Evolutionary conservation across 2,888 invertebrate genomes (phyloP).

Genomic region (Drosophila kambysellisi): DNA sequence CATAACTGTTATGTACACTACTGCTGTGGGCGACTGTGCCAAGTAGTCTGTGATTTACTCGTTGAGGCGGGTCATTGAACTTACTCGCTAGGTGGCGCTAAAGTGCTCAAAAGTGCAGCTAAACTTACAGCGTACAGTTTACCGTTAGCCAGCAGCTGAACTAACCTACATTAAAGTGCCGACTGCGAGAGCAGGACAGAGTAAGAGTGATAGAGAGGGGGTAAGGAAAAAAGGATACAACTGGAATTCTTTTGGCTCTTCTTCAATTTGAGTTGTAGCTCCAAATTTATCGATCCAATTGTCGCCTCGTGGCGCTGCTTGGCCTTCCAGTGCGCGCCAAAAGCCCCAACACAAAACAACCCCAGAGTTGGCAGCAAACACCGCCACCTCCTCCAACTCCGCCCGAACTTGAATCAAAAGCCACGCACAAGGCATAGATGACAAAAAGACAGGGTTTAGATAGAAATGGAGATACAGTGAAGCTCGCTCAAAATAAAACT

Average conservation of each 20-base stretch:
- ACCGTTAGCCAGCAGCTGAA: slow-evolving; percentile 50
- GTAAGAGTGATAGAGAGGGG: not conserved
- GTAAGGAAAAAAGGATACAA: not conserved
- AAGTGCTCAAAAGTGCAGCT: slow-evolving; percentile 65
- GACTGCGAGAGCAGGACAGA: slow-evolving; percentile 11
- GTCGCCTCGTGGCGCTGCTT: slow-evolving; percentile 24
- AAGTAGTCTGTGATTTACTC: slow-evolving; percentile 78
- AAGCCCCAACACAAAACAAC: slow-evolving; percentile 54
- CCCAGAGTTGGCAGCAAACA: slow-evolving; percentile 26
- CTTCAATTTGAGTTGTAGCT: slow-evolving; percentile 35
- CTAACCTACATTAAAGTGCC: slow-evolving; percentile 73
- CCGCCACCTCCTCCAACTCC: not conserved
- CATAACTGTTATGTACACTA: slow-evolving; percentile 21
- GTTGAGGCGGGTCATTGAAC: slow-evolving; percentile 74
- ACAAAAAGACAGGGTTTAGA: not conserved
- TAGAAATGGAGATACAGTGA: not conserved
- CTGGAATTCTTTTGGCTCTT: slow-evolving; percentile 13
- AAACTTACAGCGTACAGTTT: slow-evolving; percentile 54
- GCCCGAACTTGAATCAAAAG: not conserved
- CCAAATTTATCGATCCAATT: slow-evolving; percentile 70
- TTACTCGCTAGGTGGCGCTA: slow-evolving; percentile 71
- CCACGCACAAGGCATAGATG: slow-evolving; percentile 11
- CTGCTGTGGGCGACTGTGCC: slow-evolving; percentile 59
- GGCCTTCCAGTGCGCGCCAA: slow-evolving; percentile 70
- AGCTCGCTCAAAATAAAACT: not conserved